These are phyloP conservation scores for Cassiopea xamachana DNA, from an alignment of 30 jellyfish, hydroid and myxozoan genomes.

Conservation along the genomic window DNA sequence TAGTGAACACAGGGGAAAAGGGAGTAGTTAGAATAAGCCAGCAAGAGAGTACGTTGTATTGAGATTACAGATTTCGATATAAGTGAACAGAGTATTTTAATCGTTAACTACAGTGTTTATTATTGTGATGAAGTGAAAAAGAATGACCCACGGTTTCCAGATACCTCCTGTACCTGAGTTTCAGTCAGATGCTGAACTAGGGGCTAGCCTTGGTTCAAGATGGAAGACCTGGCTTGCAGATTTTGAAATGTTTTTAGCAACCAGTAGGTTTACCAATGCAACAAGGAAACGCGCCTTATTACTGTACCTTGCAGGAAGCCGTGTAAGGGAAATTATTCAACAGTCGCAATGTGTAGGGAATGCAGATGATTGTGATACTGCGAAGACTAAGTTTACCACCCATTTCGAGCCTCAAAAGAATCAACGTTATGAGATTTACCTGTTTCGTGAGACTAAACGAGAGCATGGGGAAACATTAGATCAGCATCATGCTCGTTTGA, in stretches of 20 bases:
- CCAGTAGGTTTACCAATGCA: slow-evolving; percentile 10
- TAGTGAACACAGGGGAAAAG: slow-evolving; percentile 22
- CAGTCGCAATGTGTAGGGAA: slow-evolving; percentile 5
- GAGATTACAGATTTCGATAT: not conserved
- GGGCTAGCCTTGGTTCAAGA: slow-evolving; percentile 13
- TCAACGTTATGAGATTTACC: slow-evolving; percentile 27
- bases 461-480: not conserved
- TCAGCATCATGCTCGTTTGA: not conserved
- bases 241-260: not conserved
- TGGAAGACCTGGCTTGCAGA: slow-evolving; percentile 24
- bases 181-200: not conserved
- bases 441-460: slow-evolving; percentile 23
- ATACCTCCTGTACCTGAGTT: not conserved
- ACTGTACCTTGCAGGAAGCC: slow-evolving; percentile 33
- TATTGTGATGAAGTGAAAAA: not conserved
- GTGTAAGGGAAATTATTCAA: slow-evolving; percentile 25
- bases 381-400: not conserved
- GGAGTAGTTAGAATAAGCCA: slow-evolving; percentile 9
- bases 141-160: slow-evolving; percentile 7
- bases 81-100: not conserved
- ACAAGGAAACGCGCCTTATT: slow-evolving; percentile 13
- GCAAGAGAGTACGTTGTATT: slow-evolving; percentile 8
- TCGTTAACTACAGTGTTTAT: slow-evolving; percentile 1
- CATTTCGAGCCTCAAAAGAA: slow-evolving; percentile 26
- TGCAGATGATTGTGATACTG: slow-evolving; percentile 1